phyloP scores from a whole-genome alignment of 2,797 vertebrate genomes.

The Myotis planiceps region DNA sequence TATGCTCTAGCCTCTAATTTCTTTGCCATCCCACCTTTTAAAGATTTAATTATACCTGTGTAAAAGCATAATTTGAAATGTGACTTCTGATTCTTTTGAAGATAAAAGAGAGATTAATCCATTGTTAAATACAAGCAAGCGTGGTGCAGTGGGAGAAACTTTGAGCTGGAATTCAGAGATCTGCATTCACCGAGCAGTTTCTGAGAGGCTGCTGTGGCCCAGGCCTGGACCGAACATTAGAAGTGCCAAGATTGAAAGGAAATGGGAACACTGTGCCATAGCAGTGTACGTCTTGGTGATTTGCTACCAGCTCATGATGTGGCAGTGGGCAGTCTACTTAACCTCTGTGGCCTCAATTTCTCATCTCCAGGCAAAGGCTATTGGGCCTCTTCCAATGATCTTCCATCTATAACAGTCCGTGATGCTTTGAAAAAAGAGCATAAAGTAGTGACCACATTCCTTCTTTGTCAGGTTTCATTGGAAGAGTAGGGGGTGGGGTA shows the following conservation, averaged over 20 bases:
- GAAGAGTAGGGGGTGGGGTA: background rate
- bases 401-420: background rate
- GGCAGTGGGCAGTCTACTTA: background rate
- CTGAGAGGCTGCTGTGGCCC: background rate
- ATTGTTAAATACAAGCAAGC: constrained; percentile 71
- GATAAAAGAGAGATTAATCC: constrained; percentile 84
- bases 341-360: background rate
- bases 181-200: background rate
- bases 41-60: constrained; percentile 85
- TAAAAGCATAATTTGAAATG: constrained; percentile 82
- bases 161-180: background rate
- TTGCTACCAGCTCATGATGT: no score
- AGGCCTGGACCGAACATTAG: background rate
- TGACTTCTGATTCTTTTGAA: constrained; percentile 77
- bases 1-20: constrained; percentile 79
- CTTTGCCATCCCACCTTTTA: constrained; percentile 77
- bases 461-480: background rate
- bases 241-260: background rate
- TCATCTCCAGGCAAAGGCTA: background rate
- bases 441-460: background rate
- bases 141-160: background rate
- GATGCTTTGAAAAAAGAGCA: background rate
- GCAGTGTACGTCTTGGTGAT: background rate
- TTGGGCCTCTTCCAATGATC: background rate
- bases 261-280: background rate